Percentiles rank a stretch among this genome's conserved stretches.
These are phyloP conservation scores for Falco novaeseelandiae DNA, from an alignment of 2,797 vertebrate genomes.

Conservation along the genomic window DNA sequence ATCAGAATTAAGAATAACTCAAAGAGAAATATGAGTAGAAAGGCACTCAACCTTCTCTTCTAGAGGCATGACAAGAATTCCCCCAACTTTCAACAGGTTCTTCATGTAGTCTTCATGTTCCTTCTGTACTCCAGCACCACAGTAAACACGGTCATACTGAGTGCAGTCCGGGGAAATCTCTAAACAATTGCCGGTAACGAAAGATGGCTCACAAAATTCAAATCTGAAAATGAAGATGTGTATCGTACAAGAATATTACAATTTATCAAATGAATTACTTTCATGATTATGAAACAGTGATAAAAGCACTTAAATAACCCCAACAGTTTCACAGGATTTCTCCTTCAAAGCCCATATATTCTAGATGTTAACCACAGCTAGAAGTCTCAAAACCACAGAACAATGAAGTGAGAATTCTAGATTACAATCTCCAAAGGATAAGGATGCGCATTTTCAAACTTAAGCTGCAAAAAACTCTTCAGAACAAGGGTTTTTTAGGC, in stretches of 20 bases:
- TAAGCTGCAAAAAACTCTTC: neutral
- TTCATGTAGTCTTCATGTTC: slow-evolving; percentile 97
- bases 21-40: neutral
- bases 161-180: slow-evolving; percentile 91
- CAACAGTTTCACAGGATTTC: neutral
- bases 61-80: slow-evolving; percentile 94
- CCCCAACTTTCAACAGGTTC: slow-evolving; percentile 92
- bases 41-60: slow-evolving; percentile 90
- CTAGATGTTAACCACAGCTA: neutral
- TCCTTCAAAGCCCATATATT: neutral
- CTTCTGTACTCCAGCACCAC: slow-evolving; percentile 94
- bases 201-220: slow-evolving; percentile 96
- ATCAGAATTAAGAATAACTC: neutral
- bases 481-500: neutral
- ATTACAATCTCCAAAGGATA: neutral
- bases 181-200: slow-evolving; percentile 93
- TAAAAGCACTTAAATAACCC: neutral
- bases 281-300: neutral
- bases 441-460: neutral
- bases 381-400: neutral
- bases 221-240: slow-evolving; percentile 78
- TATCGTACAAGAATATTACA: neutral
- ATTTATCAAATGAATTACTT: neutral
- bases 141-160: slow-evolving; percentile 95
- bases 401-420: neutral